Base-by-base conservation (phyloP, 2,888 invertebrate species). In the Drosophila paranaensis region DNA sequence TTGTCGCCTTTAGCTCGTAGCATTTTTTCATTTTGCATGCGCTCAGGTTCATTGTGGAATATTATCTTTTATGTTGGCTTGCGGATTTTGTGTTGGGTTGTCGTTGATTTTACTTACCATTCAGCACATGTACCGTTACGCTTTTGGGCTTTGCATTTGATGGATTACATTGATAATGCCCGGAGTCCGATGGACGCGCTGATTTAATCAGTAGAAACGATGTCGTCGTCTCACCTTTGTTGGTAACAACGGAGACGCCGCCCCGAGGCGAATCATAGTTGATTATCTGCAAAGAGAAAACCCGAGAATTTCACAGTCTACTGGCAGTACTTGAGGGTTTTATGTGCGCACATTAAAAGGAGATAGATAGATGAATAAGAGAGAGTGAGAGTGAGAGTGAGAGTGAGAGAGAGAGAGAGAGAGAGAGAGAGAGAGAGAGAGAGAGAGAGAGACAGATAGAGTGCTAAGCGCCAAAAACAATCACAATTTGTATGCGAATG, bases 221-320 rank as follows among this genome's bases (percentile, higher is more conserved):
- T 81, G 97, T 96, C 77, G 98, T 97, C 62, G 96, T 97, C 93
- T 97, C 97, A 61, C 97, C 97, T 92, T 97, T 97, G 93, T 97
- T 97, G 68, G 97, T 97, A 80, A 97, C 96, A 67, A 98, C 97
- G 72, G 97, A 97, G 57, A 98, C 97, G 54, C 98, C 98, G 55
- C 98, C 98, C 82, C 98, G 94, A 60, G 96, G 96, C 69, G 97
- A 97, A 93, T 98, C 97, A 94, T 98, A 98, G 94, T 97, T 98
- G 93, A 98, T 98, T 93, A 97, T 97, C 97, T 98, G 95, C 50
- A 68, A 67, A 35, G 46, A 35, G 37, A 67, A 40, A 13, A 6
- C n/a, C 60, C 63, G 48, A 55, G 51, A 66, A 53, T 65, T 64
- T 60, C 33, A 50, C 33, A 50, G 20, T 35, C 50, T 13, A 50